Conservation (phyloP, 92 coral and sea anemone genomes). For the Actinostola sp. region DNA sequence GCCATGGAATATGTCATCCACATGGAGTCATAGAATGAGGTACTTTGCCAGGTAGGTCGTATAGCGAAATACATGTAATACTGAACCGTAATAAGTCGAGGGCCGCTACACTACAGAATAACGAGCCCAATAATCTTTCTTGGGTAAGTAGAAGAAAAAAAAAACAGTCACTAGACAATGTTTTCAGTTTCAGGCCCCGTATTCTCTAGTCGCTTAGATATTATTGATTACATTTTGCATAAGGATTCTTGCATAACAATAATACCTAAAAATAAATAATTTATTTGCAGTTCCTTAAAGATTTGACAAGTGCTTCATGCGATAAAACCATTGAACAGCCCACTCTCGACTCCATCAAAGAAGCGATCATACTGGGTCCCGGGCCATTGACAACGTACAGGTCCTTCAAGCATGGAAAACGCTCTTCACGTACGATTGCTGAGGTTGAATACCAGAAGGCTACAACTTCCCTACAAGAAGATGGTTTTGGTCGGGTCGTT, state of each 20-base stretch:
- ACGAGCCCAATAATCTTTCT: no score
- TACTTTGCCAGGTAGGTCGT: slow-evolving; percentile 33
- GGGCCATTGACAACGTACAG: slow-evolving; percentile 26
- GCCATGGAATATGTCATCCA: slow-evolving; percentile 22
- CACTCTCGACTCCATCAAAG: slow-evolving; percentile 18
- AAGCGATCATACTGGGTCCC: slow-evolving; percentile 19
- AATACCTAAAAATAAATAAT: not conserved
- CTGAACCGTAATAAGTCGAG: no score
- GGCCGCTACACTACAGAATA: no score
- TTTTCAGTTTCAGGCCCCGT: no score
- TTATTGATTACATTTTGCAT: not conserved
- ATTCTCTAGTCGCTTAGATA: not conserved
- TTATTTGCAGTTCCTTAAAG: slow-evolving; percentile 39
- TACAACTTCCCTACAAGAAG: slow-evolving; percentile 19
- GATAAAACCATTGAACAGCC: slow-evolving; percentile 54
- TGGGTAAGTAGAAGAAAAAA: no score
- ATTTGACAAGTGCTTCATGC: slow-evolving; percentile 26
- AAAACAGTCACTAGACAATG: no score
- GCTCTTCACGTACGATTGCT: slow-evolving; percentile 9
- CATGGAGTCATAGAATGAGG: slow-evolving; percentile 37
- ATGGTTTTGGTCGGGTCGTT: slow-evolving; percentile 49
- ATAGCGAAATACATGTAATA: not conserved
- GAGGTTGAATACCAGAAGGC: slow-evolving; percentile 29
- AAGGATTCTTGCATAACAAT: not conserved
- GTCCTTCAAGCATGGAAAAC: slow-evolving; percentile 37